A percentile compares a stretch with the other conserved stretches of the same genome.
These are phyloP conservation scores for Zosterops borbonicus DNA, from an alignment of 2,113 vertebrate species.

Conservation along the genomic window DNA sequence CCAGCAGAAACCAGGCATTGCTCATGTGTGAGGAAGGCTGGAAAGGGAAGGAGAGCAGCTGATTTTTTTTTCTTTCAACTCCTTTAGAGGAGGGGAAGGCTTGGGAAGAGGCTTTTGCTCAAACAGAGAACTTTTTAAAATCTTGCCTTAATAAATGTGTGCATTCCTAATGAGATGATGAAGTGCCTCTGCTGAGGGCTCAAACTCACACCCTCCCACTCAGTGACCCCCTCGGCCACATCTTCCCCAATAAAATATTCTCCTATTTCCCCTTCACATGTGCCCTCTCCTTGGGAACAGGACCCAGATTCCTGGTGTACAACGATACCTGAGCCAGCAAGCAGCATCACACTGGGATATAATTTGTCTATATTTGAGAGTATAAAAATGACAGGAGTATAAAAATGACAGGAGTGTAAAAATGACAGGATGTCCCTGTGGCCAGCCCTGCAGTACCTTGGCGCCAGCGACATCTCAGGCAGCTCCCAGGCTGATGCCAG, in stretches of 20 bases:
- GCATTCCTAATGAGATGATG: background rate
- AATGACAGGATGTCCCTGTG: background rate
- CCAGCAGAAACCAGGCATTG: background rate
- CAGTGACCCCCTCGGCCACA: fast-evolving
- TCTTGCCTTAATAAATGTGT: background rate
- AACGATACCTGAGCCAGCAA: background rate
- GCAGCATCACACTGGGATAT: background rate
- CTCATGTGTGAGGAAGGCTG: background rate
- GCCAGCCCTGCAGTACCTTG: background rate
- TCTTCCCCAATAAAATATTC: background rate
- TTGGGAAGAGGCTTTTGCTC: background rate
- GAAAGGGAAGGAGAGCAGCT: background rate
- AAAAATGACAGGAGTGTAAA: background rate
- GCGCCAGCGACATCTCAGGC: fast-evolving
- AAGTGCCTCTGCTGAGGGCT: background rate
- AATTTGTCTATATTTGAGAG: background rate
- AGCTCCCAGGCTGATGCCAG: background rate
- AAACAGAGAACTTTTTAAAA: background rate
- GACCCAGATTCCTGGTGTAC: background rate
- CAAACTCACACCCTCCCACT: background rate
- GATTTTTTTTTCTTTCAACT: background rate
- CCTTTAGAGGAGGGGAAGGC: background rate
- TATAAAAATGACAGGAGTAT: background rate
- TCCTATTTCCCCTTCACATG: background rate
- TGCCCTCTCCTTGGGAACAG: background rate